Evolutionary conservation across 2,113 vertebrate genomes (phyloP), one percentile per base, ranked within the genome.

Genomic region (Thryonomys swinderianus): DNA sequence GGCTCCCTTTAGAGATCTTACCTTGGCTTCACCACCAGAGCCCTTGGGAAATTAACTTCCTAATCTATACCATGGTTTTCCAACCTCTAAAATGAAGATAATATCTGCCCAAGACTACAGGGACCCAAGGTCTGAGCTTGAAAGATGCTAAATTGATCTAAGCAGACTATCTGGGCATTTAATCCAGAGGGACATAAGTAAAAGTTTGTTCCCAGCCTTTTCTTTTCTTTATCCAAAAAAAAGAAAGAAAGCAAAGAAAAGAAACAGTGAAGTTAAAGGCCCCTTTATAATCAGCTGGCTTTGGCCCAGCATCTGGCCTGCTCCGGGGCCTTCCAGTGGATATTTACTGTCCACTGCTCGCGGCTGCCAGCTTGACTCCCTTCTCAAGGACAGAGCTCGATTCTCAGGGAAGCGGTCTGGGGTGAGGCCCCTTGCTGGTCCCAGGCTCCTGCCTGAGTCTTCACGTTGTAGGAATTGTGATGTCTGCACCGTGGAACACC

Each of bases 201-300:
- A 92, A 95, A 94, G 53, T 90, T 95, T 93, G 83, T 85, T 80
- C 45, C 37, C 59, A 85, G 80, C 5, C 61, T 95, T 85, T 93
- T 92, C 84, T 82, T 94, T 93, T 27, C 73, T 89, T 91, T 34
- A 67, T 84, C 83, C 1, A 27, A 85, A 79, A 88, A 76, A 42
- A 80, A 81, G 42, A 93, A 51, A 51, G 48, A 10, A 51, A 51
- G 48, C 6, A 51, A 51, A 51, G 51, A 59, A 62, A 27, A 59
- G 53, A 34, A 90, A n/a, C 10, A 21, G 21, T 14, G 84, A 79
- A 87, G 71, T 83, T 94, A 84, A 76, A 93, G 69, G 64, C 45
- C 80, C 40, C 62, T 96, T 97, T 93, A 74, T 40, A 94, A 94
- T 87, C 94, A 92, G 64, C 79, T 95, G 91, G 91, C 90, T 86